Percentiles rank a stretch among this genome's conserved stretches.
phyloP scores from a whole-genome alignment of 2,113 vertebrate genomes.

The Astur gentilis region DNA sequence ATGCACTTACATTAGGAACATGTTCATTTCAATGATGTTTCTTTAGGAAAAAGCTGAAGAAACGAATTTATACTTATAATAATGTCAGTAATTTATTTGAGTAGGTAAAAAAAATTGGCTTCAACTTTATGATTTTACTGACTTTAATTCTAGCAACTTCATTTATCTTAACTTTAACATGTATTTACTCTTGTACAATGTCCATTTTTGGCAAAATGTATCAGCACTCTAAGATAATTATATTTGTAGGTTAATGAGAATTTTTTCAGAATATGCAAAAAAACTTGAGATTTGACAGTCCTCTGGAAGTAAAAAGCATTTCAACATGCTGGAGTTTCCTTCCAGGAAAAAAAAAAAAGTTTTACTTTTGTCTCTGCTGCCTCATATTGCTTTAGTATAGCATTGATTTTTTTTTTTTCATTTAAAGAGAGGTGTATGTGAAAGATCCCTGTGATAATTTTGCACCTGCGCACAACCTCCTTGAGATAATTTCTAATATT shows the following conservation, averaged over 20 bases:
- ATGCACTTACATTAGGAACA: neutral
- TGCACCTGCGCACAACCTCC: neutral
- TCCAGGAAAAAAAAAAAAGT: neutral
- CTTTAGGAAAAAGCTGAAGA: neutral
- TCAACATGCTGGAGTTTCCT: neutral
- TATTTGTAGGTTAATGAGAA: neutral
- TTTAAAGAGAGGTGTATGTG: neutral
- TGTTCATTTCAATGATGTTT: neutral
- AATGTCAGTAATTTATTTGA: neutral
- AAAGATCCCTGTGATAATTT: neutral
- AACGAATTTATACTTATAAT: neutral
- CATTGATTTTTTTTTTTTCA: neutral
- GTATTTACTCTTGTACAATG: neutral
- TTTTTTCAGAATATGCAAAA: neutral
- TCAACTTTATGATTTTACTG: neutral
- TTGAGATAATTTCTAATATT: neutral
- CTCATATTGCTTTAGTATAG: neutral
- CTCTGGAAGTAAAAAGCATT: neutral
- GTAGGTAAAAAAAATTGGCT: neutral
- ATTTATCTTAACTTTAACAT: neutral
- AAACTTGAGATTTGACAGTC: neutral
- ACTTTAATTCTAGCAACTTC: neutral
- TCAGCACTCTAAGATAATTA: neutral
- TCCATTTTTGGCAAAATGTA: neutral
- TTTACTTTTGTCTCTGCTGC: neutral